phyloP scores from a whole-genome alignment of 2,888 invertebrate species.

The Rotaria sp. region DNA sequence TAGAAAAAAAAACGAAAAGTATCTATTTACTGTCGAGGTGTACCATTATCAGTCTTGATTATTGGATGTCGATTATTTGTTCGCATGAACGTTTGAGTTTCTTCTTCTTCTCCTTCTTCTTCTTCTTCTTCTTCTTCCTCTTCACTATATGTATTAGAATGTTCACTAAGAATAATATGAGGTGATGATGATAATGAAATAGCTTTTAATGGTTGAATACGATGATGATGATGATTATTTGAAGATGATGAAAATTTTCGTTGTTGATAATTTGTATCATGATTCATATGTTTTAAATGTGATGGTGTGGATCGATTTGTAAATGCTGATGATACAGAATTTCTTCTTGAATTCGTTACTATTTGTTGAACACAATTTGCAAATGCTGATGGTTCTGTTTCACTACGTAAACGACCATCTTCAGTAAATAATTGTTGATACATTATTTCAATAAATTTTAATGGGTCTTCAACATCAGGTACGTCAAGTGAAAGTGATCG shows the following conservation, averaged over 20 bases:
- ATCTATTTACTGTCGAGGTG: background rate
- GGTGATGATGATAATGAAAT: background rate
- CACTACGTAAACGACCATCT: background rate
- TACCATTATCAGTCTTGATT: background rate
- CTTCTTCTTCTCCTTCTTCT: too few species aligned
- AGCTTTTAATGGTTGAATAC: background rate
- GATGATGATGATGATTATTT: background rate
- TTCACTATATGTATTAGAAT: background rate
- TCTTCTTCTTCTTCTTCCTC: background rate
- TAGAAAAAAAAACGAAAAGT: background rate
- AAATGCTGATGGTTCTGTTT: background rate
- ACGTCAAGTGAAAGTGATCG: background rate
- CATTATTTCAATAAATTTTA: background rate
- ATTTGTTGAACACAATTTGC: background rate
- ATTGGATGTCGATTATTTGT: background rate
- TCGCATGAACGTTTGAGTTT: background rate
- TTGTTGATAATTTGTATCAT: background rate
- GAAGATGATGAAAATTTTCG: background rate
- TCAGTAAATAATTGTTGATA: constrained; percentile 8
- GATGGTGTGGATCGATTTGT: background rate
- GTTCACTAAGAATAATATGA: background rate
- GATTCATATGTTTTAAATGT: background rate
- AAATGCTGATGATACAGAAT: background rate
- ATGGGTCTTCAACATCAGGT: constrained; percentile 21
- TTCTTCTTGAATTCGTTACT: background rate